Conservation (phyloP, 2,797 vertebrate species). For the Choloepus didactylus region DNA sequence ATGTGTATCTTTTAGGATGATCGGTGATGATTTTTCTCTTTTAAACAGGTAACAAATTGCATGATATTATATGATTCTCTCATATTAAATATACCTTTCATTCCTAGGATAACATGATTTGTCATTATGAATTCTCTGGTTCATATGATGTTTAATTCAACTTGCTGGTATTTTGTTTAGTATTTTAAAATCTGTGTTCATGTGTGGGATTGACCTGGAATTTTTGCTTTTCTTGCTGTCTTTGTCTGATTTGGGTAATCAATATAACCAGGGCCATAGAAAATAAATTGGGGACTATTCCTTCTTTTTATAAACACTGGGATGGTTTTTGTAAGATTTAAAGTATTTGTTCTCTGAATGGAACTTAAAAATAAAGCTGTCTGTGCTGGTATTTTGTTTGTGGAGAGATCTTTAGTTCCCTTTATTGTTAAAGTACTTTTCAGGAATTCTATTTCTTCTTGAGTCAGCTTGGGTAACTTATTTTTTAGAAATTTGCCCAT, state of each 20-base stretch:
- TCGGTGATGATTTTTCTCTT: neutral
- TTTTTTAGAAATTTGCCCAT: neutral
- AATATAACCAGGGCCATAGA: neutral
- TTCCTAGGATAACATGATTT: neutral
- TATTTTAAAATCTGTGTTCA: neutral
- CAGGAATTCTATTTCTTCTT: neutral
- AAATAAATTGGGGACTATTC: neutral
- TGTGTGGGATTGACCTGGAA: neutral
- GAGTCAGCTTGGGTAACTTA: neutral
- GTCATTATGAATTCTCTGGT: neutral
- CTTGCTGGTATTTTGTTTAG: neutral
- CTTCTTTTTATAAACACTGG: neutral
- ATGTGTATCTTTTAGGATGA: neutral
- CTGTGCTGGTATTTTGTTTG: neutral
- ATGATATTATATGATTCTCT: neutral
- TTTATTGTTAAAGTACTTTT: neutral
- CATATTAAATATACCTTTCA: neutral
- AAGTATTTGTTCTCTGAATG: neutral
- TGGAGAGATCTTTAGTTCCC: neutral
- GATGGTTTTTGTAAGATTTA: neutral
- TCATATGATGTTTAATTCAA: neutral
- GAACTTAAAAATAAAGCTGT: neutral
- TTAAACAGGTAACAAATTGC: neutral
- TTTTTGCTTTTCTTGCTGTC: neutral
- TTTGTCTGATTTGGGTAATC: neutral